A percentile compares a stretch with the other conserved stretches of the same genome.
These are phyloP conservation scores for Heliocidaris erythrogramma DNA, from an alignment of 35 echinoderm and acorn worm species.

Conservation along the genomic window DNA sequence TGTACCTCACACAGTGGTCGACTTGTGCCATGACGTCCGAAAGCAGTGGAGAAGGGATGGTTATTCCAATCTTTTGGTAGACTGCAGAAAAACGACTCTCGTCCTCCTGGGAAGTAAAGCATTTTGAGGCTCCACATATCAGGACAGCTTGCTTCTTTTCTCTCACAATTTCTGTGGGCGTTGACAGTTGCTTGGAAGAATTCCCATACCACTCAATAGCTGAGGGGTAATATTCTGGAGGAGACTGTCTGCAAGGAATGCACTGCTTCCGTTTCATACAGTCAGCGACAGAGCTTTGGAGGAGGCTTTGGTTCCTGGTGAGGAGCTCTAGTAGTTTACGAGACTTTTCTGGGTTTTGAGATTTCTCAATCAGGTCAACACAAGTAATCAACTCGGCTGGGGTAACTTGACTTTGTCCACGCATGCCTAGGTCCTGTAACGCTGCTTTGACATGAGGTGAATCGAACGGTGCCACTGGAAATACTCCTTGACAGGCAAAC, in stretches of 20 bases:
- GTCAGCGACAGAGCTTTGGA: background rate
- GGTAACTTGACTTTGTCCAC: background rate
- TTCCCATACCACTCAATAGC: background rate
- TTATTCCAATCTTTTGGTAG: background rate
- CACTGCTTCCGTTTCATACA: too few relatives aligned
- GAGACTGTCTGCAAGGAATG: too few relatives aligned
- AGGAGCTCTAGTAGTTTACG: background rate
- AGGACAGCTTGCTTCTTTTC: background rate
- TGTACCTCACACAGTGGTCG: background rate
- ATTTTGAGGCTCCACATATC: background rate
- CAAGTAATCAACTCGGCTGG: too few relatives aligned
- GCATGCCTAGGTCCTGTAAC: conserved; percentile 13
- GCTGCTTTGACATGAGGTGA: background rate
- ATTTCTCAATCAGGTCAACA: too few relatives aligned
- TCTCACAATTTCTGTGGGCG: background rate
- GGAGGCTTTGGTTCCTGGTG: background rate
- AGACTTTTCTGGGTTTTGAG: background rate
- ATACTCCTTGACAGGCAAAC: background rate
- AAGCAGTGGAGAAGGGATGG: background rate
- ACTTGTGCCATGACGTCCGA: background rate
- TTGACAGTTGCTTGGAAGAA: background rate
- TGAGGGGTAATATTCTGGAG: too few relatives aligned
- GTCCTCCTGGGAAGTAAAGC: background rate
- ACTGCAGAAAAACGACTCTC: background rate
- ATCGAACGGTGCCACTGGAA: background rate